Conservation (phyloP, 2,888 invertebrate genomes). For the Acanthosoma haemorrhoidale region DNA sequence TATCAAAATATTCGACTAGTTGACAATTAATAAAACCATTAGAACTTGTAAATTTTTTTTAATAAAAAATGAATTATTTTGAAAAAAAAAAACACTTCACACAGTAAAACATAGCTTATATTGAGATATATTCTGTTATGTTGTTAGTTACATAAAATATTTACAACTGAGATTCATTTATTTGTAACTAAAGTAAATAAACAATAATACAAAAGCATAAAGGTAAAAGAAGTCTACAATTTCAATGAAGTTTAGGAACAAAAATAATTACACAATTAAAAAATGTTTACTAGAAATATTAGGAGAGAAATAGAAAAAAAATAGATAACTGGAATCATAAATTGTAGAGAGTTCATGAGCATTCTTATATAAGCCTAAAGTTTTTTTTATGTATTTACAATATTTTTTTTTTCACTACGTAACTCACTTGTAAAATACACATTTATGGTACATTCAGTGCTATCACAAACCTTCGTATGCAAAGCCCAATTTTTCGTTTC, state of each 20-base stretch:
- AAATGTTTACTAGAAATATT: neutral
- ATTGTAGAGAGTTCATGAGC: neutral
- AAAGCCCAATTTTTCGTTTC: slow-evolving; percentile 24
- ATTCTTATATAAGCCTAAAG: neutral
- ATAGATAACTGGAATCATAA: neutral
- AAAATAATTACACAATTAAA: neutral
- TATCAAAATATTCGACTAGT: neutral
- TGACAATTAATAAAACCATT: neutral
- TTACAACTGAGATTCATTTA: slow-evolving; percentile 4
- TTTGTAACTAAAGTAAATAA: neutral
- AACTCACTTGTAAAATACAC: slow-evolving; percentile 22
- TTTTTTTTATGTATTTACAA: slow-evolving; percentile 12
- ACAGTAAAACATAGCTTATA: no score
- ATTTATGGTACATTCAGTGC: slow-evolving; percentile 26
- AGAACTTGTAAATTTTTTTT: no score
- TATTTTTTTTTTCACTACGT: slow-evolving; percentile 1
- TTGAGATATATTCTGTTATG: no score
- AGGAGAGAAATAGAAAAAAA: neutral
- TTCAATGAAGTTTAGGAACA: neutral
- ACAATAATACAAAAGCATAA: slow-evolving; percentile 8
- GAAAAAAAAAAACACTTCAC: no score
- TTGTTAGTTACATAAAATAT: no score
- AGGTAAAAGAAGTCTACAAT: neutral
- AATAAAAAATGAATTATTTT: no score
- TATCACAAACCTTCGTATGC: slow-evolving; percentile 27